Percentiles rank a stretch among this genome's conserved stretches.
Conservation (phyloP, 1,140 invertebrate species). For the Apis florea region DNA sequence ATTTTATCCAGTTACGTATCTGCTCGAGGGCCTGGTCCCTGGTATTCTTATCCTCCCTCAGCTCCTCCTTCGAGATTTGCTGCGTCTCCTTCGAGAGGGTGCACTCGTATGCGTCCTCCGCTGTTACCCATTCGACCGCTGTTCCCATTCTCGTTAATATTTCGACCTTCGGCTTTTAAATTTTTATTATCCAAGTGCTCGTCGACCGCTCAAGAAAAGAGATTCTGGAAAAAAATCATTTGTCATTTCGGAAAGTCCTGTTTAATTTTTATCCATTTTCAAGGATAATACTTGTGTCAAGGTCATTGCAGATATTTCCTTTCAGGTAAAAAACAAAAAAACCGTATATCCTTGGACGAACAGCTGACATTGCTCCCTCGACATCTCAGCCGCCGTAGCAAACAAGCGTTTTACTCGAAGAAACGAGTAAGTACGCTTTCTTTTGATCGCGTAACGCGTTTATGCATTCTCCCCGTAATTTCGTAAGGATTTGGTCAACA, state of each 20-base stretch:
- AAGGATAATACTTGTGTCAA: no score
- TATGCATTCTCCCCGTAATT: slow-evolving; percentile 1
- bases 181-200: neutral
- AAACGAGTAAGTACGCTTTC: neutral
- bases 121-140: slow-evolving; percentile 79
- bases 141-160: slow-evolving; percentile 62
- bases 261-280: no score
- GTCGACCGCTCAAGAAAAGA: no score
- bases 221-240: slow-evolving; percentile 1
- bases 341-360: neutral
- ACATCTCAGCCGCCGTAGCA: slow-evolving; percentile 17
- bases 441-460: neutral
- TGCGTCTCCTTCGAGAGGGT: slow-evolving; percentile 82
- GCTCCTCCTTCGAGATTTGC: slow-evolving; percentile 84
- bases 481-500: neutral
- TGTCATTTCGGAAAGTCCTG: no score
- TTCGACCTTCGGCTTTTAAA: neutral
- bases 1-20: slow-evolving; percentile 86
- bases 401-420: neutral
- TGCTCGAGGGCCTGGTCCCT: slow-evolving; percentile 85
- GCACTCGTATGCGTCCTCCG: slow-evolving; percentile 84
- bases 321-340: no score
- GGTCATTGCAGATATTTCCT: no score
- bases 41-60: slow-evolving; percentile 85
- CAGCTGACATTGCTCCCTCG: slow-evolving; percentile 34